Conservation (phyloP, 2,113 vertebrate species). For the Loxodonta africana region DNA sequence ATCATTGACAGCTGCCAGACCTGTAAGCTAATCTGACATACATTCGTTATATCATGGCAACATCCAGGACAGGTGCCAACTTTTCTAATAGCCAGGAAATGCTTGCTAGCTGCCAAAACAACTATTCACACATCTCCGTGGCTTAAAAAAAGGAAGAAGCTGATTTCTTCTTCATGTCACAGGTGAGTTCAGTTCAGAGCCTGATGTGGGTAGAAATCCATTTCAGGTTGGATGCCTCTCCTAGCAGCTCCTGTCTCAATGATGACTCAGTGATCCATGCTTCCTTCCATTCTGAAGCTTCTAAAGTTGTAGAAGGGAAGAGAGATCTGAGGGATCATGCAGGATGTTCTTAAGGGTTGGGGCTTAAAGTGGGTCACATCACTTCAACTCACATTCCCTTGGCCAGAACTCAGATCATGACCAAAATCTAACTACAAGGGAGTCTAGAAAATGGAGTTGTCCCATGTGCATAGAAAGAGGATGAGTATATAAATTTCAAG, state of each 20-base stretch:
- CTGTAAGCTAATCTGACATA: background rate
- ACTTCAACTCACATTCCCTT: fast-evolving
- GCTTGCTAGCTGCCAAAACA: background rate
- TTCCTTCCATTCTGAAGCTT: background rate
- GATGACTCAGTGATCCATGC: background rate
- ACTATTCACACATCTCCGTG: background rate
- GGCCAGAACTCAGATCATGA: background rate
- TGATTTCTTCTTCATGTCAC: background rate
- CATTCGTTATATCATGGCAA: background rate
- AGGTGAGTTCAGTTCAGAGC: background rate
- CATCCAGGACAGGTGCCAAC: background rate
- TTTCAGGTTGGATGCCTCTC: too few relatives aligned
- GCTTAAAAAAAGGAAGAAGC: too few relatives aligned
- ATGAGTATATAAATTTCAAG: too few relatives aligned
- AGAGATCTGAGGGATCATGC: background rate
- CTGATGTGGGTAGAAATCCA: too few relatives aligned
- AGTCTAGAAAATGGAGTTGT: background rate
- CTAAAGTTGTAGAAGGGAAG: too few relatives aligned
- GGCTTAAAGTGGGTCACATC: fast-evolving
- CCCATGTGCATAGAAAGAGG: background rate
- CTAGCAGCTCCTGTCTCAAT: too few relatives aligned
- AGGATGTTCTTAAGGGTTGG: background rate
- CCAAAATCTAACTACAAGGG: too few relatives aligned
- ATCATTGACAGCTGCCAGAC: background rate
- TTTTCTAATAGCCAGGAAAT: background rate